Percentiles rank a stretch among this genome's conserved stretches.
Conservation (phyloP, 2,888 invertebrate genomes). For the Tyria jacobaeae region DNA sequence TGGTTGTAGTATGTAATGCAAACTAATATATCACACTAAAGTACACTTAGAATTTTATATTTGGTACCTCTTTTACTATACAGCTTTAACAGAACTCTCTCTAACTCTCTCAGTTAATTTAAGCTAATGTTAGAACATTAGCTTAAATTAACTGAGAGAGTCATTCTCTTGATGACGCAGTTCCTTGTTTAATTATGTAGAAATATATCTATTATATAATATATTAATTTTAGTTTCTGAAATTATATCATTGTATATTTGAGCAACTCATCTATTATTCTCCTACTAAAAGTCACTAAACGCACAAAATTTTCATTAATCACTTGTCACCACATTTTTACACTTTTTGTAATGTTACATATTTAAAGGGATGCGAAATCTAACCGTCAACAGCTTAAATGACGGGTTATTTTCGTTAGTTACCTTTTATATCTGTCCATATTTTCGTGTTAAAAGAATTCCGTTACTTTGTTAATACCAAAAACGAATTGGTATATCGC, state of each 20-base stretch:
- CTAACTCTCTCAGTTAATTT: too few relatives aligned
- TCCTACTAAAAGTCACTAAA: neutral
- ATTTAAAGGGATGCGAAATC: neutral
- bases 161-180: neutral
- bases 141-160: too few relatives aligned
- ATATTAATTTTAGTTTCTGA: neutral
- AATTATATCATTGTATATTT: neutral
- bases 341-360: constrained; percentile 6
- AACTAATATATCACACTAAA: too few relatives aligned
- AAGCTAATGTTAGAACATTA: too few relatives aligned
- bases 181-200: neutral
- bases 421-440: neutral
- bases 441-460: neutral
- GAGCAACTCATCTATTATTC: constrained; percentile 2
- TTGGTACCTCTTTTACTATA: too few relatives aligned
- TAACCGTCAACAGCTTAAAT: neutral
- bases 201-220: neutral
- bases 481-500: neutral
- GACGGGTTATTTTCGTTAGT: neutral
- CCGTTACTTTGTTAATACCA: neutral
- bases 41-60: too few relatives aligned
- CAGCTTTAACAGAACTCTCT: too few relatives aligned
- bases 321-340: constrained; percentile 12
- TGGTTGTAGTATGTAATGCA: too few relatives aligned
- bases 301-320: constrained; percentile 1